A percentile compares a stretch with the other conserved stretches of the same genome.
Evolutionary conservation across 2,113 vertebrate species (phyloP).

Genomic region (Hydrochoerus hydrochaeris): DNA sequence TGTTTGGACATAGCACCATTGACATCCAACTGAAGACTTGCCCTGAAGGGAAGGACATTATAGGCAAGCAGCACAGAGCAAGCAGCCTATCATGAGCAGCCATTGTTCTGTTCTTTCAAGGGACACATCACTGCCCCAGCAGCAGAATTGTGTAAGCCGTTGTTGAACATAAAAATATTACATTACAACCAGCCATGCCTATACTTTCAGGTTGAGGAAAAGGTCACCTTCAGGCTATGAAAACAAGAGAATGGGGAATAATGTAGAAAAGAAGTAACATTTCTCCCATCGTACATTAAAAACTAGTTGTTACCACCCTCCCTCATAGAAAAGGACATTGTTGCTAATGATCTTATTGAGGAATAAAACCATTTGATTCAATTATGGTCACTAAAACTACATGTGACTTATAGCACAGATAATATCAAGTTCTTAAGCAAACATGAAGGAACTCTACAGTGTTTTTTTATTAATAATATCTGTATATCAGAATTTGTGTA

Average conservation of each 20-base stretch:
- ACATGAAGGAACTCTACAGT: constrained; percentile 17
- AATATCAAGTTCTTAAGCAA: constrained; percentile 57
- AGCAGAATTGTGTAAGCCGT: background rate
- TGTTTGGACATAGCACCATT: accelerated
- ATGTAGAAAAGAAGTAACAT: background rate
- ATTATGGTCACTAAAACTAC: background rate
- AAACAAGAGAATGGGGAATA: background rate
- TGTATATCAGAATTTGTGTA: constrained; percentile 36
- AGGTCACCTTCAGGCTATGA: background rate
- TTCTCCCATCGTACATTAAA: background rate
- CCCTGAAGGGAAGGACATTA: background rate
- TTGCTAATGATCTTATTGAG: constrained; percentile 8
- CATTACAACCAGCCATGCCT: background rate
- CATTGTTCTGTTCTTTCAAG: background rate
- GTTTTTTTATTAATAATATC: constrained; percentile 41
- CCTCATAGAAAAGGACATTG: background rate
- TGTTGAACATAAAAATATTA: background rate
- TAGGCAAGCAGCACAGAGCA: background rate
- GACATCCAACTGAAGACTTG: background rate
- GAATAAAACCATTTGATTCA: constrained; percentile 26
- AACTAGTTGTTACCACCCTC: background rate
- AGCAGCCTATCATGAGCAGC: background rate
- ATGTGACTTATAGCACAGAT: background rate
- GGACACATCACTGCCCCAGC: background rate
- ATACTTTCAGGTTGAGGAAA: background rate